Evolutionary conservation across 2,113 vertebrate species (phyloP).

Genomic region (Neofelis nebulosa): DNA sequence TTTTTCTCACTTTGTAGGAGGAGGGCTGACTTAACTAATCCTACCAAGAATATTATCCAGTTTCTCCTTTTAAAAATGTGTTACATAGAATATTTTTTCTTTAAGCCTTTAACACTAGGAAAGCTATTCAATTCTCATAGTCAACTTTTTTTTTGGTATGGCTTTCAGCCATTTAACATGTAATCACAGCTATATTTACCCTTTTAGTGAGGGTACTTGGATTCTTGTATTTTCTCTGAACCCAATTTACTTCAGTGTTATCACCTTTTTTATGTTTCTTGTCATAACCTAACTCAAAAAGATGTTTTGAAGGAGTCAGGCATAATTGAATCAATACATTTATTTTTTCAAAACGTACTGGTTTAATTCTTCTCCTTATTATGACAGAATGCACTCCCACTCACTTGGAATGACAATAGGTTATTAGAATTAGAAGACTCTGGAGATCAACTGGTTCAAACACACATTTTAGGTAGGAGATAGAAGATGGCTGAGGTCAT

Average conservation of each 20-base stretch:
- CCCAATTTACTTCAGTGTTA: neutral
- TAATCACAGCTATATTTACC: neutral
- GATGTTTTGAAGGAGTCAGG: neutral
- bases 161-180: neutral
- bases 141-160: neutral
- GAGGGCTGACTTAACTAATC: neutral
- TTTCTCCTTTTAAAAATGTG: neutral
- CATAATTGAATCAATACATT: neutral
- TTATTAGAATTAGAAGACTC: neutral
- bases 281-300: constrained; percentile 14
- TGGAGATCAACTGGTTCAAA: neutral
- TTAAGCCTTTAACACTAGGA: neutral
- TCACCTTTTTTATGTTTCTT: constrained; percentile 13
- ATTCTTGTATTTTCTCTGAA: neutral
- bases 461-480: neutral
- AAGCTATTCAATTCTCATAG: neutral
- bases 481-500: neutral
- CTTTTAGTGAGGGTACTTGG: neutral
- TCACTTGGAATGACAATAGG: neutral
- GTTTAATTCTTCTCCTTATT: neutral
- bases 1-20: neutral
- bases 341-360: neutral
- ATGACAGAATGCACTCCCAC: neutral
- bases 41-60: neutral
- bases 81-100: neutral